Evolutionary conservation across 2,888 invertebrate genomes (phyloP).

Genomic region (Campoplex capitator): DNA sequence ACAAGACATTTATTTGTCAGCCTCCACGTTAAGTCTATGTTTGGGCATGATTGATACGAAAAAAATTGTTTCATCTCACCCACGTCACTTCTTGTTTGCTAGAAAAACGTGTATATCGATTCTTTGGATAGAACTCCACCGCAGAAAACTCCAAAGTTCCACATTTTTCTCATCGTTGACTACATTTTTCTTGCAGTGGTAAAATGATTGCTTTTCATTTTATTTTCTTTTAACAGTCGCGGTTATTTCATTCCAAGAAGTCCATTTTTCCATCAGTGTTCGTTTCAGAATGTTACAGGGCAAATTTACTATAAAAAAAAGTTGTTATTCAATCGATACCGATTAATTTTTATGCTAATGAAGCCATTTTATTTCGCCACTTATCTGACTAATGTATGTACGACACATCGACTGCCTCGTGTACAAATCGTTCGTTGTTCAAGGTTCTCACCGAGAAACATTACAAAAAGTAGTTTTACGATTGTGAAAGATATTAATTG

Average conservation of each 20-base stretch:
- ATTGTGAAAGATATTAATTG: slow-evolving; percentile 31
- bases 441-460: slow-evolving; percentile 4
- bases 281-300: background rate
- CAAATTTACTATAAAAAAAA: background rate
- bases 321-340: background rate
- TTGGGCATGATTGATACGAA: background rate
- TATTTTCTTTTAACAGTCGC: too few relatives aligned
- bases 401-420: background rate
- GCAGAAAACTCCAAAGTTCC: background rate
- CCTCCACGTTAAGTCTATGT: background rate
- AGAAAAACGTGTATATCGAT: background rate
- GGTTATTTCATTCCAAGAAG: too few relatives aligned
- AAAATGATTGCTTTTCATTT: too few relatives aligned
- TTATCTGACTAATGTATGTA: background rate
- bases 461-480: background rate
- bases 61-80: too few relatives aligned
- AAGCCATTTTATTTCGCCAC: background rate
- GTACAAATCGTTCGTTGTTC: background rate
- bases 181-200: background rate
- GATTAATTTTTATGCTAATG: background rate
- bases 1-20: background rate
- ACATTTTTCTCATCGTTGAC: background rate
- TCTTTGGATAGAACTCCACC: background rate
- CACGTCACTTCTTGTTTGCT: too few relatives aligned
- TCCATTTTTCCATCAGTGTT: background rate